phyloP scores from a whole-genome alignment of 2,797 vertebrate genomes.

The Phoebastria nigripes region DNA sequence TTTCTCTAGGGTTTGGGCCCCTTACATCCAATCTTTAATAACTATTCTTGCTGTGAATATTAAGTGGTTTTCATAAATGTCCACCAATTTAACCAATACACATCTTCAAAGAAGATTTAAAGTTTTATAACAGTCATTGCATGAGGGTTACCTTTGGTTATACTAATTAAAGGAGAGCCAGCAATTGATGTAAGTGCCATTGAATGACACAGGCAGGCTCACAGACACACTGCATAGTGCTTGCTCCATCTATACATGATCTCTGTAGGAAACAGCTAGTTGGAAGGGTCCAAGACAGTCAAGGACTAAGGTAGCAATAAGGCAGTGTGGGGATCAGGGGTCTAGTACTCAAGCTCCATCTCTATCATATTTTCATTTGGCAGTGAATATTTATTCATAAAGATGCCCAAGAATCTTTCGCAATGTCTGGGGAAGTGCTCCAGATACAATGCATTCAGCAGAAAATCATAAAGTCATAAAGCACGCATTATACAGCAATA shows the following conservation, averaged over 20 bases:
- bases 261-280: background rate
- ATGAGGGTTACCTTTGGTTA: background rate
- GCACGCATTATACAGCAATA: background rate
- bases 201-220: background rate
- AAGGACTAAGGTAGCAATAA: background rate
- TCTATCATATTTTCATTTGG: background rate
- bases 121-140: background rate
- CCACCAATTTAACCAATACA: background rate
- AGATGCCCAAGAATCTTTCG: background rate
- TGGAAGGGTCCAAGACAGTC: background rate
- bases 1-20: background rate
- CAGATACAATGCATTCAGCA: background rate
- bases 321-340: background rate
- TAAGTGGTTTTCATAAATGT: background rate
- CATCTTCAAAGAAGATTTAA: background rate
- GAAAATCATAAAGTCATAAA: conserved; percentile 9
- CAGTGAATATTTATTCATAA: background rate
- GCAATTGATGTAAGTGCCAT: background rate
- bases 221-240: background rate
- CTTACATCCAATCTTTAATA: background rate
- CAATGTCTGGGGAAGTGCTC: background rate
- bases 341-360: background rate
- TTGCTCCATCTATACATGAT: background rate
- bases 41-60: background rate
- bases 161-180: background rate